These are phyloP conservation scores for Physella acuta DNA, from an alignment of 1,140 invertebrate genomes.

Conservation along the genomic window DNA sequence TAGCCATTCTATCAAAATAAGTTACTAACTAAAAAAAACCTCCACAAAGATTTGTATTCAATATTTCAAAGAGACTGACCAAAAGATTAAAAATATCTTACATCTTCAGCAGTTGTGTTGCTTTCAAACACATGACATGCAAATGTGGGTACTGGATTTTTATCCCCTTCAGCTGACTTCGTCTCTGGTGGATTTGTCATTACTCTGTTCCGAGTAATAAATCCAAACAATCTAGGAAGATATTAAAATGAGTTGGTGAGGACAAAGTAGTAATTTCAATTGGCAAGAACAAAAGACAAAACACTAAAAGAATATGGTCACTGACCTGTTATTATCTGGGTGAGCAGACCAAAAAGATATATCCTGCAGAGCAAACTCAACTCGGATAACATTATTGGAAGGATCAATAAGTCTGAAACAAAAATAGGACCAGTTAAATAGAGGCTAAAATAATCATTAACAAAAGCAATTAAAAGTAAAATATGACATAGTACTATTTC, in stretches of 20 bases:
- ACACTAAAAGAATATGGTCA: too few relatives aligned
- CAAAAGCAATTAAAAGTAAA: background rate
- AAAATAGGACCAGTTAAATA: conserved; percentile 4
- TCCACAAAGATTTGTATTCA: too few relatives aligned
- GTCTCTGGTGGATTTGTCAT: conserved; percentile 18
- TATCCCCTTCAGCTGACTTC: conserved; percentile 7
- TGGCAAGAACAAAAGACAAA: background rate
- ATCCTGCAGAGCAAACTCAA: conserved; percentile 58
- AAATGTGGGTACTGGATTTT: conserved; percentile 38
- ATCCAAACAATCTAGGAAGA: conserved; percentile 53
- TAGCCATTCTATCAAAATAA: too few relatives aligned
- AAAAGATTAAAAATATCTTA: conserved; percentile 30
- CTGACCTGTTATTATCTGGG: conserved; percentile 63
- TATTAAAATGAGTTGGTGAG: background rate
- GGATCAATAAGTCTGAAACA: conserved; percentile 58
- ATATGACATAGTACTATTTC: background rate
- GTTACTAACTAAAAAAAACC: too few relatives aligned
- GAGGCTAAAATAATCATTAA: background rate
- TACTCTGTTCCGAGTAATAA: conserved; percentile 51
- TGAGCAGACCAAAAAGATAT: conserved; percentile 63
- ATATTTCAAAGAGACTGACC: too few relatives aligned
- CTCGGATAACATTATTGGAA: conserved; percentile 51
- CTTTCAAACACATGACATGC: conserved; percentile 59
- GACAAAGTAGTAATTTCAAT: background rate
- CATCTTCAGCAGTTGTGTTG: conserved; percentile 52